Base-by-base conservation (phyloP, 1,140 invertebrate genomes). In the Metaphire vulgaris region DNA sequence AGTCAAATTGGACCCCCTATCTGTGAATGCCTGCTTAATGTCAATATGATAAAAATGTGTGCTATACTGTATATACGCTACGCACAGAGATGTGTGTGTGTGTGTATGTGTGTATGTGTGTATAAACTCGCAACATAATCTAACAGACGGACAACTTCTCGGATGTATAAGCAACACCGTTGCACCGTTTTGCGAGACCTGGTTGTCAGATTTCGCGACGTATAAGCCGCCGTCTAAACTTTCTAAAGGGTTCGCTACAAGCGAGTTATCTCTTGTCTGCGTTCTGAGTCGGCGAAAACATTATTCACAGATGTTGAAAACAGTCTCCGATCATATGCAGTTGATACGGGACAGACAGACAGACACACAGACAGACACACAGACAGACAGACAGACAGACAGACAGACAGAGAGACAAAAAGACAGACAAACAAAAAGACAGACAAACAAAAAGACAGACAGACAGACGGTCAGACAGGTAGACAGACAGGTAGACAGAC, bases 301-400 rank as follows among this genome's bases (percentile, higher is more conserved):
- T n/a, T n/a, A 71, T 71, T 28, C 26, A 2, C 1, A 71, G 30
- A 71, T 2, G 30, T 30, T n/a, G n/a, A n/a, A 32, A 71, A 71
- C 2, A 31, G 16, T n/a, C n/a, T n/a, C 69, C n/a, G 69, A 29
- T 1, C 0, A 1, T 30, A 70, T 30, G 31, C n/a, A 31, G 16
- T 1, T 1, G 2, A 33, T 28, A 33, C 30, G 69, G 31, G 69
- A 70, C 29, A 70, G 69, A 70, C 29, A 70, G 69, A 70, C 29
- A 70, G 21, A 70, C n/a, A 70, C n/a, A 70, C 29, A 70, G 69
- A 70, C 29, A 70, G 69, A 70, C n/a, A 70, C 29, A 70, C 29
- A 70, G 69, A 70, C n/a, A 70, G 69, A 70, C n/a, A 70, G 69
- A 70, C 29, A 70, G 69, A 70, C n/a, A 70, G 21, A 70, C n/a